phyloP scores from a whole-genome alignment of 2,797 vertebrate species.

The Leptoclinus maculatus region DNA sequence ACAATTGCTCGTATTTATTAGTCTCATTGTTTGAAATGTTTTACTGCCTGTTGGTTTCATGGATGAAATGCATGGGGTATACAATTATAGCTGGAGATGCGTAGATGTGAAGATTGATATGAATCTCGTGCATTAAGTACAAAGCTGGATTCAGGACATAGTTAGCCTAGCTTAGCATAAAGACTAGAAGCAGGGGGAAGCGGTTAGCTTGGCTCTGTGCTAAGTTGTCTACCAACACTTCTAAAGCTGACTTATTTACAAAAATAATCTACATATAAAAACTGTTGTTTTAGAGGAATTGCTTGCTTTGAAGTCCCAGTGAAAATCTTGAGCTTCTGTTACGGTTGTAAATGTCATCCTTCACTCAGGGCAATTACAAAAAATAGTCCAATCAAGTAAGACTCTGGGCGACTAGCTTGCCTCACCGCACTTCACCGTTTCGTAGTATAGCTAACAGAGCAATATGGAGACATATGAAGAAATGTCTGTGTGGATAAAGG shows the following conservation, averaged over 20 bases:
- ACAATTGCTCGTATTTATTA: neutral
- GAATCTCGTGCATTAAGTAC: neutral
- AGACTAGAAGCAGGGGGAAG: neutral
- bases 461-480: neutral
- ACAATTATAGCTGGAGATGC: neutral
- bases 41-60: conserved; percentile 7
- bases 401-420: too few relatives aligned
- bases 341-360: too few relatives aligned
- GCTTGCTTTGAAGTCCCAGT: too few relatives aligned
- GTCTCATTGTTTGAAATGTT: neutral
- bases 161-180: neutral
- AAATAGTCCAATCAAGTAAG: too few relatives aligned
- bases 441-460: too few relatives aligned
- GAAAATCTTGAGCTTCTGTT: too few relatives aligned
- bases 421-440: too few relatives aligned
- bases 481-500: neutral
- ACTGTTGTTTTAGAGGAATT: neutral
- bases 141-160: neutral
- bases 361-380: too few relatives aligned
- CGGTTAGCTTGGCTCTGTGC: neutral
- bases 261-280: neutral
- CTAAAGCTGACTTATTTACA: neutral
- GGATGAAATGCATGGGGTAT: neutral
- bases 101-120: neutral
- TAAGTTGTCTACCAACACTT: neutral